Base-by-base conservation (phyloP, 2,888 invertebrate species). In the Sminthurides aquaticus region DNA sequence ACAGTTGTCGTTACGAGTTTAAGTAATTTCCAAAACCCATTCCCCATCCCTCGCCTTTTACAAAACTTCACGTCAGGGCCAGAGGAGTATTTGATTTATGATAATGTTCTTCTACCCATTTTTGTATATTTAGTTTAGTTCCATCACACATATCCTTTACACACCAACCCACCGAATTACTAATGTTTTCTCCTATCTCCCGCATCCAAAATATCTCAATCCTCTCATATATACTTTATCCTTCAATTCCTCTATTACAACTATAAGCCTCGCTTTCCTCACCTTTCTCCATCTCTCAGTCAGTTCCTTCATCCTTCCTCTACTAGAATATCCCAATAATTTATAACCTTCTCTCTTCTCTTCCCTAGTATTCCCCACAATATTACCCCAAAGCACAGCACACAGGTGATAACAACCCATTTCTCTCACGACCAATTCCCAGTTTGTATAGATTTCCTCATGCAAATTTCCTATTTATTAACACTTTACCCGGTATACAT, bases 1-100 rank as follows among this genome's bases (percentile, higher is more conserved):
- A 74, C 74, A 74, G 74, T 74, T 74, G 74, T 74, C 73, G 74
- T 74, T 73, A 71, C 72, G 72, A 73, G 72, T 74, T 74, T 71
- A 70, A 73, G 74, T 74, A 74, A 74, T 74, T 74, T 74, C 73
- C 73, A 74, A 72, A 73, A 72, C 73, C 74, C 72, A 72, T 74
- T 74, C 72, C 65, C 72, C 65, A 70, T 63, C 63, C 66, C 64
- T 67, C 61, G 64, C 67, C 68, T 67, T 69, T 64, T 70, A 72
- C 70, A 72, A 72, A 72, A 70, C 71, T 70, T 69, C 67, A 69
- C 72, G 74, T 74, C 74, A 74, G 66, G 66, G 54, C 57, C 74
- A 74, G 74, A 72, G 71, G 68, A 74, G 71, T 69, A 49, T 48
- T 65, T 73, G 74, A 74, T 74, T 74, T 74, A 74, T 74, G 72